Conservation (phyloP, 2,888 invertebrate genomes). For the Ennomos quercinarius region DNA sequence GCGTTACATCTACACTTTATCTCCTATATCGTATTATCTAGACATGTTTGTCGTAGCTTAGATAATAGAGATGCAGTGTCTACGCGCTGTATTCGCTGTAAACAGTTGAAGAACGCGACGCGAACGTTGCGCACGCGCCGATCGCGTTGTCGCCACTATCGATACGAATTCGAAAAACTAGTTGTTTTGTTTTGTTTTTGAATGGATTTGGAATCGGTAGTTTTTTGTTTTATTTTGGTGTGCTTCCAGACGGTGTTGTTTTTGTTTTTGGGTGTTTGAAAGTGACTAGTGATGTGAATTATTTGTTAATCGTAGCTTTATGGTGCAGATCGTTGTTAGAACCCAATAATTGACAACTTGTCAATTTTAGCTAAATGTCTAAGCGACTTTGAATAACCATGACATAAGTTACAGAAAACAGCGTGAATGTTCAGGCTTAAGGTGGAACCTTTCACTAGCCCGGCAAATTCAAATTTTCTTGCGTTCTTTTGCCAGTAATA, state of each 20-base stretch:
- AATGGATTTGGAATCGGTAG: constrained; percentile 31
- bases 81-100: constrained; percentile 44
- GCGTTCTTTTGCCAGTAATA: too few relatives aligned
- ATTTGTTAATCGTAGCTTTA: constrained; percentile 26
- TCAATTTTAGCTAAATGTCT: not conserved
- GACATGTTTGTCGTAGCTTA: constrained; percentile 46
- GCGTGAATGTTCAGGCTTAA: too few relatives aligned
- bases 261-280: constrained; percentile 1
- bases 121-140: constrained; percentile 78
- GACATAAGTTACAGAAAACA: not conserved
- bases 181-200: constrained; percentile 22
- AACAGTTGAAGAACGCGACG: constrained; percentile 78
- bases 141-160: constrained; percentile 30
- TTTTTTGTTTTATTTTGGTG: constrained; percentile 20
- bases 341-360: not conserved
- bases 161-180: constrained; percentile 34
- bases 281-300: constrained; percentile 36
- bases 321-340: constrained; percentile 25
- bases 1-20: constrained; percentile 29
- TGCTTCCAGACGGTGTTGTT: constrained; percentile 10
- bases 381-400: not conserved
- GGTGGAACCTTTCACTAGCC: too few relatives aligned
- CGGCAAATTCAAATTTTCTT: too few relatives aligned
- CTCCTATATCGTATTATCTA: constrained; percentile 41
- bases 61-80: constrained; percentile 52